These are phyloP conservation scores for Dyspetes luteomarginatus DNA, from an alignment of 2,888 invertebrate species.

Conservation along the genomic window DNA sequence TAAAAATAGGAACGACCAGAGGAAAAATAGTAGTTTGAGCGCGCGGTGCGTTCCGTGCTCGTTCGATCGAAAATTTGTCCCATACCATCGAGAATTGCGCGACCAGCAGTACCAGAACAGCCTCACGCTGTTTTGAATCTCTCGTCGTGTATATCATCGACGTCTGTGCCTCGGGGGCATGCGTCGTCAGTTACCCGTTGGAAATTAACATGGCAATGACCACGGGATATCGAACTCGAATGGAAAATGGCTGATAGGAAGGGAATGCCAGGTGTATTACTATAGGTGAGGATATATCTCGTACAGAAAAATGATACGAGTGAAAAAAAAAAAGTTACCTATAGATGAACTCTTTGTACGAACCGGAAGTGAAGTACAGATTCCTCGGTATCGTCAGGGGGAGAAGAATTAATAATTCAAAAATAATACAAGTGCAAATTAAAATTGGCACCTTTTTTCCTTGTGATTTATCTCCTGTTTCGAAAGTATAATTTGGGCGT, in stretches of 20 bases:
- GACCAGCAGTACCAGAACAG: background rate
- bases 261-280: background rate
- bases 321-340: background rate
- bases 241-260: conserved; percentile 45
- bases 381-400: too few relatives aligned
- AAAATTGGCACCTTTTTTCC: background rate
- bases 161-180: conserved; percentile 78
- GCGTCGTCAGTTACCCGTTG: conserved; percentile 77
- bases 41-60: conserved; percentile 53
- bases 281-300: background rate
- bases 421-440: background rate
- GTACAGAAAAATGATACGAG: background rate
- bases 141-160: conserved; percentile 76
- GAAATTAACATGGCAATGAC: conserved; percentile 82
- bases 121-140: conserved; percentile 45
- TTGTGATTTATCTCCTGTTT: background rate
- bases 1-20: conserved; percentile 22
- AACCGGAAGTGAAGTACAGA: background rate
- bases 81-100: conserved; percentile 36
- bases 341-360: background rate
- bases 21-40: conserved; percentile 12
- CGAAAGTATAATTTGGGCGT: background rate
- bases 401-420: background rate
- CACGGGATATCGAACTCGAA: conserved; percentile 76
- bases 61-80: conserved; percentile 72